Evolutionary conservation across 2,113 vertebrate genomes (phyloP), one percentile per base, ranked within the genome.

Genomic region (Macaca mulatta): DNA sequence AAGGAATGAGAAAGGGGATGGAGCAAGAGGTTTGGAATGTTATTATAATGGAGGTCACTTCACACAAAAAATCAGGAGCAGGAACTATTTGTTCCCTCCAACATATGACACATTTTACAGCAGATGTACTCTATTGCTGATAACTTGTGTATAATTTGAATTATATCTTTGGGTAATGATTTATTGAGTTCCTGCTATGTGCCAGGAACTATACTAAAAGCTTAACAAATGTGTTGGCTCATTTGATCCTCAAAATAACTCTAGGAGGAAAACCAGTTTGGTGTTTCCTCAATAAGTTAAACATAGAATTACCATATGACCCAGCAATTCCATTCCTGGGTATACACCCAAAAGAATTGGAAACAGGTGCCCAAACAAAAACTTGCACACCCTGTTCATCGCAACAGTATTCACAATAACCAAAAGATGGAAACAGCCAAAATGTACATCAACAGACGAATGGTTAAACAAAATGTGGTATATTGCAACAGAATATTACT

Each of bases 161-260:
- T 89, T 48, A 35, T 72, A 80, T 84, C 84, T 94, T 88, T 95
- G 25, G 92, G 92, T 52, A 89, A 22, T 57, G 69, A 96, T 80
- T 89, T 96, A 94, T 87, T 74, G 69, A 89, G 82, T 91, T 93
- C 52, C 25, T 94, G 83, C 67, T 97, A 13, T 64, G n/a, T 96
- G 78, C 82, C 93, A 93, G 74, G 81, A 57, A 89, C 14, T 74
- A 50, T 70, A 85, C 48, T 91, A 64, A 97, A 97, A 96, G 72
- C 67, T 82, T 86, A 87, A 77, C 82, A 77, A 95, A 94, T 80
- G 35, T 75, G 52, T 94, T 82, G 75, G 59, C 83, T 75, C 55
- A 70, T 89, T 74, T 95, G 75, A 70, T 86, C 50, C 79, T 94
- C 67, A 97, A 95, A 97, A 96, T 80, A 97, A 72, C 23, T 61